phyloP scores from a whole-genome alignment of 2,888 invertebrate genomes.

The Chromoteleia sp. region DNA sequence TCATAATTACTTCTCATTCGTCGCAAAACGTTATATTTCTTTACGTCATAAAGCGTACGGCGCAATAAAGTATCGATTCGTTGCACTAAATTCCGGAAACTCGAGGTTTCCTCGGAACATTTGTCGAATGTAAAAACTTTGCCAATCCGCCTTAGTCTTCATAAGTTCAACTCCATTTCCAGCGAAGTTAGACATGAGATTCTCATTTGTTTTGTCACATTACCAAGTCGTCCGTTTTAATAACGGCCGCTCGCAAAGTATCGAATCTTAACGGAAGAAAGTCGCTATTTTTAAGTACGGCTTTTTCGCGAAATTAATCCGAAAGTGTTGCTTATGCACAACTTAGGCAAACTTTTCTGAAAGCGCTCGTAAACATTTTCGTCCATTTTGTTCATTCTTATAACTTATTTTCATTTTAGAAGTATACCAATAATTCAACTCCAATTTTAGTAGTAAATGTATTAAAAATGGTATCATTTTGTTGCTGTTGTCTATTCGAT shows the following conservation, averaged over 20 bases:
- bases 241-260: conserved; percentile 15
- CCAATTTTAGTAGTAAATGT: no score
- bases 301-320: not conserved
- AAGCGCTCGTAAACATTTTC: no score
- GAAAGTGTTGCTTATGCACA: no score
- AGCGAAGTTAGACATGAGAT: conserved; percentile 33
- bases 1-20: conserved; percentile 35
- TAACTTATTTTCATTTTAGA: no score
- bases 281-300: not conserved
- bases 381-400: no score
- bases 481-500: no score
- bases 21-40: conserved; percentile 29
- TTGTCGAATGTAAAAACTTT: conserved; percentile 60
- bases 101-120: conserved; percentile 33
- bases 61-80: conserved; percentile 52
- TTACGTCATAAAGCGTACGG: conserved; percentile 26
- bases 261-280: not conserved
- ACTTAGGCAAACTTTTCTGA: no score
- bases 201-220: conserved; percentile 47
- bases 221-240: conserved; percentile 39
- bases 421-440: no score
- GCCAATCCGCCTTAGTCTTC: conserved; percentile 35
- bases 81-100: conserved; percentile 37
- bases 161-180: conserved; percentile 49
- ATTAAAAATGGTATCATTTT: no score